These are phyloP conservation scores for Ennomos quercinarius DNA, from an alignment of 2,888 invertebrate genomes.

Conservation along the genomic window DNA sequence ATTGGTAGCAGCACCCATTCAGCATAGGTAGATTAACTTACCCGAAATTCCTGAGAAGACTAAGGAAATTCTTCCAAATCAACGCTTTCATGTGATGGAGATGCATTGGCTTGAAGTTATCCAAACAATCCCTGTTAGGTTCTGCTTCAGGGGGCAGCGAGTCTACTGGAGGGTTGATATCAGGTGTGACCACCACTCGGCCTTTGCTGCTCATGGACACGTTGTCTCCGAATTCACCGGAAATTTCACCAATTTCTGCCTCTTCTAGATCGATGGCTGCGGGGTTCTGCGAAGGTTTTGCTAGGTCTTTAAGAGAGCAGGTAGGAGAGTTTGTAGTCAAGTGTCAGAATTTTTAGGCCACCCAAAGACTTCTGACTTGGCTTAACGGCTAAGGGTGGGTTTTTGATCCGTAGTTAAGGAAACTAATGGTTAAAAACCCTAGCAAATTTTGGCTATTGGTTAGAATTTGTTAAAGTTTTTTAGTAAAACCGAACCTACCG, in stretches of 20 bases:
- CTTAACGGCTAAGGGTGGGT: too few species aligned
- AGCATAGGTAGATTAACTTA: too few species aligned
- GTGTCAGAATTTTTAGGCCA: too few species aligned
- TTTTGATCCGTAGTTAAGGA: too few species aligned
- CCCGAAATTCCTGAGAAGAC: constrained; percentile 94
- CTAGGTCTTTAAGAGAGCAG: too few species aligned
- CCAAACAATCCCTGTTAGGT: constrained; percentile 79
- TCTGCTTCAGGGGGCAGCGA: constrained; percentile 90
- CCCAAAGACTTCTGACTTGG: too few species aligned
- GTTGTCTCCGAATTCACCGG: constrained; percentile 95
- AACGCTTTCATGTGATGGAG: constrained; percentile 91
- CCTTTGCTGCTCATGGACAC: constrained; percentile 91
- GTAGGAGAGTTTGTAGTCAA: too few species aligned
- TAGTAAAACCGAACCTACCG: too few species aligned
- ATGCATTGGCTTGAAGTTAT: constrained; percentile 88
- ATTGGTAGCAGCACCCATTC: too few species aligned
- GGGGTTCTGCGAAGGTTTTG: constrained; percentile 74
- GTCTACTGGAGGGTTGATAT: constrained; percentile 74
- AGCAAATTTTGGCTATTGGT: too few species aligned
- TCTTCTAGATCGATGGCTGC: constrained; percentile 88
- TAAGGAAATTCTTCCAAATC: constrained; percentile 95
- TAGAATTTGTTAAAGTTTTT: too few species aligned
- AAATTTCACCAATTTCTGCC: constrained; percentile 90
- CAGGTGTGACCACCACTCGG: constrained; percentile 87
- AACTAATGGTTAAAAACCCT: too few species aligned